phyloP scores from a whole-genome alignment of 2,113 vertebrate species.

The Ctenodactylus gundi region DNA sequence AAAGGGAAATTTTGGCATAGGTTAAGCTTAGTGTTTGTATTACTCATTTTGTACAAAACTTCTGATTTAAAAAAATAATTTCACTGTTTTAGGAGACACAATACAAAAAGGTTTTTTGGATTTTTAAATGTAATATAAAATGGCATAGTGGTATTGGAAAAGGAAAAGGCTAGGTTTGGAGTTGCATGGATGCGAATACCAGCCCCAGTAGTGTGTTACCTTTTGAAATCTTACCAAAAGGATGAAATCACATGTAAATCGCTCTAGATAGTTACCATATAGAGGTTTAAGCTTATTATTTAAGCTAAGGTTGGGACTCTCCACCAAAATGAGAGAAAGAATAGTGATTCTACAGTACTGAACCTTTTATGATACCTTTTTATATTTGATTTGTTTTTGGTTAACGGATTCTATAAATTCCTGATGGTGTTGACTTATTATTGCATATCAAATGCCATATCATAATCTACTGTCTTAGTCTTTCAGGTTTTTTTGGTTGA shows the following conservation, averaged over 20 bases:
- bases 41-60: neutral
- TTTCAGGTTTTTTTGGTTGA: too few relatives aligned
- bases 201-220: neutral
- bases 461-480: neutral
- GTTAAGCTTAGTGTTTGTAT: neutral
- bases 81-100: too few relatives aligned
- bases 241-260: neutral
- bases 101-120: neutral
- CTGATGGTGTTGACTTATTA: neutral
- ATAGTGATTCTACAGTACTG: neutral
- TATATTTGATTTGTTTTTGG: constrained; percentile 12
- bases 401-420: constrained; percentile 7
- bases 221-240: neutral
- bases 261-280: neutral
- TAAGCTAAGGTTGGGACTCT: neutral
- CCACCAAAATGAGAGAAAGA: neutral
- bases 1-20: neutral
- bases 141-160: neutral
- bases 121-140: neutral
- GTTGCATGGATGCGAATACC: neutral
- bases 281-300: neutral
- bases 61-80: too few relatives aligned
- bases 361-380: neutral
- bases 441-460: neutral
- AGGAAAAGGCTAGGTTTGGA: neutral